Evolutionary conservation across 64 coral and sea anemone genomes (phyloP), one percentile per base, ranked within the genome.

Genomic region (Acropora yongei): DNA sequence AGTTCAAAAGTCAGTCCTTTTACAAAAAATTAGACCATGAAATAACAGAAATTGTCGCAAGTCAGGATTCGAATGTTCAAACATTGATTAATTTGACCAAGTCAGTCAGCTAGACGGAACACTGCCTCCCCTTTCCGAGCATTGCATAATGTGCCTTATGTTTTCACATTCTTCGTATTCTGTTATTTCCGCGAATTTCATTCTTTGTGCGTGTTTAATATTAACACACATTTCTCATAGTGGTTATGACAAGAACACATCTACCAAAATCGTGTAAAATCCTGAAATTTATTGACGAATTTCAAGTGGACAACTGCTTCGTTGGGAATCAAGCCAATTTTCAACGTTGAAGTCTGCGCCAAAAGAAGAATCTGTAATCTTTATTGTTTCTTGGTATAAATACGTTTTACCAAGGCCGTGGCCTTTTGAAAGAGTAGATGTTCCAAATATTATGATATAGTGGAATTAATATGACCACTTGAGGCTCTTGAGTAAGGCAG

Each of bases 371-470:
- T 41, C 1, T 55, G 10, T 9, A 75, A 42, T 5, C 1, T 42
- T 7, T 75, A 1, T 75, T 40, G 12, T 75, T 3, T 11, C 7
- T 3, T 10, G 9, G 41, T 44, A 78, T 0, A 78, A 5, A 5
- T 44, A 7, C 47, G 47, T 18, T 78, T 48, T 3, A 16, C 45
- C 6, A 74, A 43, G 8, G 74, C 74, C 8, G 44, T 76, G 43
- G 74, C 74, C 74, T 46, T 42, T 76, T 10, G 43, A 80, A 47
- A 48, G 12, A 55, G 17, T 78, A 45, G 17, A 66, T 66, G 14
- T 53, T 53, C 55, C 47, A 79, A 79, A 79, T 79, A 79, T 51
- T 79, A 79, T 79, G 77, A 79, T 51, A 79, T 78, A 1, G 60
- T 14, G 44, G 20, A 71, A 6, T 71, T 20, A 30, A 71, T 71